phyloP scores from a whole-genome alignment of 2,888 invertebrate genomes.

The Drosophila longiperda region DNA sequence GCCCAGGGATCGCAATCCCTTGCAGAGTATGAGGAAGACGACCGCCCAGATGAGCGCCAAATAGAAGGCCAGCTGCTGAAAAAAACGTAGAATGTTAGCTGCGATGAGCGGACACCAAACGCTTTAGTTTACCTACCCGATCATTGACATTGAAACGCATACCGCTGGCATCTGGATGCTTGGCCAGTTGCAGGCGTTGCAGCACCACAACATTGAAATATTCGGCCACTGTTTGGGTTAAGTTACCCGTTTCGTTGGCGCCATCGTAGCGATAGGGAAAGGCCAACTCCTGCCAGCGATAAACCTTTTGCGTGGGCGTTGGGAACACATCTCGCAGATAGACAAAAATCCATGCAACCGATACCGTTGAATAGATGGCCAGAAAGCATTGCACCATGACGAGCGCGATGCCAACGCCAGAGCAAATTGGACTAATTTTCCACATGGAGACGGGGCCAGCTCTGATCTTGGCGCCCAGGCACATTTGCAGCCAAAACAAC shows the following conservation, averaged over 20 bases:
- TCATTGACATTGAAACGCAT: constrained; percentile 82
- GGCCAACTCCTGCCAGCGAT: constrained; percentile 74
- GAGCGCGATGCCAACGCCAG: constrained; percentile 94
- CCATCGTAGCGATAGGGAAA: constrained; percentile 87
- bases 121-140: constrained; percentile 73
- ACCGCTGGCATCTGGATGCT: constrained; percentile 80
- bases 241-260: constrained; percentile 86
- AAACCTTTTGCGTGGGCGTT: constrained; percentile 48
- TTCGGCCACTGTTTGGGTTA: constrained; percentile 92
- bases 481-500: constrained; percentile 92
- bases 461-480: constrained; percentile 93
- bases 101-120: not conserved
- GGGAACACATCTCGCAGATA: constrained; percentile 95
- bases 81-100: constrained; percentile 40
- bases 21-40: constrained; percentile 94
- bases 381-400: constrained; percentile 92
- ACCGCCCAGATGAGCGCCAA: constrained; percentile 96
- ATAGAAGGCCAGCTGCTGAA: constrained; percentile 95
- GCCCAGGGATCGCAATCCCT: constrained; percentile 89
- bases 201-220: constrained; percentile 94
- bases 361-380: constrained; percentile 94
- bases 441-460: constrained; percentile 96
- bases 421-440: constrained; percentile 95
- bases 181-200: constrained; percentile 85
- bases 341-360: constrained; percentile 96